Conservation (phyloP, 1,140 invertebrate species). For the Brachionus angularis region DNA sequence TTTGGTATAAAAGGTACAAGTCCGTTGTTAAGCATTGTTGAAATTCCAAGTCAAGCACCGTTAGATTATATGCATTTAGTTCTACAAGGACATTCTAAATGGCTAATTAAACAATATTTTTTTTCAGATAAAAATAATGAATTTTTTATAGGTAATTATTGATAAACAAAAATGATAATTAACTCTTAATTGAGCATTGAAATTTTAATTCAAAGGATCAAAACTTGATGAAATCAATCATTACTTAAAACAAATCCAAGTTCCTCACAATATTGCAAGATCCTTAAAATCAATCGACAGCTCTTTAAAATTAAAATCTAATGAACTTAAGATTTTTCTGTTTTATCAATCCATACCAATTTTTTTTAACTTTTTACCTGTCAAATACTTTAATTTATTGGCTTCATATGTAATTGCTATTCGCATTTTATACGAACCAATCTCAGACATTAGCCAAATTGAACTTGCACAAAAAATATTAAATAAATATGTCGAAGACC, state of each 20-base stretch:
- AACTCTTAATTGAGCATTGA: no score
- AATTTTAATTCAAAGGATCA: not conserved
- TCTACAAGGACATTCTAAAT: no score
- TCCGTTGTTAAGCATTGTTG: no score
- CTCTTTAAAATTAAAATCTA: not conserved
- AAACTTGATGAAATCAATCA: not conserved
- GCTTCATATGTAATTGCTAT: not conserved
- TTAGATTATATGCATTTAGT: no score
- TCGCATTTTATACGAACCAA: not conserved
- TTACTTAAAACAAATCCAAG: not conserved
- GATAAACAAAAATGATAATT: no score
- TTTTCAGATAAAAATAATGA: no score
- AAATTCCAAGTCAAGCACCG: no score
- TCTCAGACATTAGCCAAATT: not conserved
- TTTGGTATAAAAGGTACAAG: no score
- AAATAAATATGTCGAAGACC: not conserved
- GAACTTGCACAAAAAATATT: not conserved
- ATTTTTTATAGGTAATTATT: no score
- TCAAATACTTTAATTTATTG: not conserved
- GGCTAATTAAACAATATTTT: no score
- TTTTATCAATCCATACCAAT: not conserved
- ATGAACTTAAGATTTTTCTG: no score
- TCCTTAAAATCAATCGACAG: not conserved
- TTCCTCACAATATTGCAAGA: not conserved
- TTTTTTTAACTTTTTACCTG: not conserved